Conservation (phyloP, 2,888 invertebrate species). For the Polylopha cassiicola region DNA sequence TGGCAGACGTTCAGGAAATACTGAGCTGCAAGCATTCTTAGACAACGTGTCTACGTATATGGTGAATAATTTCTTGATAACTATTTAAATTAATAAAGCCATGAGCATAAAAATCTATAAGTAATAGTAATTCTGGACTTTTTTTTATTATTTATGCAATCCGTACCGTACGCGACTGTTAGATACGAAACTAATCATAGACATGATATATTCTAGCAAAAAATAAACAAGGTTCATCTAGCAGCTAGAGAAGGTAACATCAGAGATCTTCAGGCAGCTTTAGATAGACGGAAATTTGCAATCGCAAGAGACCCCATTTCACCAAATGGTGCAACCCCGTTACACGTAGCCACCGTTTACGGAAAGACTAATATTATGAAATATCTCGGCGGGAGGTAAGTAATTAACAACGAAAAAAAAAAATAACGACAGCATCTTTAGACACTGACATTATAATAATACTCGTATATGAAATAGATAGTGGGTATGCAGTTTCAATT, state of each 20-base stretch:
- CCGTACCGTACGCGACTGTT: no score
- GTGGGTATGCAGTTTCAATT: no score
- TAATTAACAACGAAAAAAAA: neutral
- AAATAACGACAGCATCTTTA: no score
- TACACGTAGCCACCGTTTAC: conserved; percentile 91
- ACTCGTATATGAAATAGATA: no score
- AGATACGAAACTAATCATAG: neutral
- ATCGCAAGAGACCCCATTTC: conserved; percentile 90
- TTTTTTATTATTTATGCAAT: no score
- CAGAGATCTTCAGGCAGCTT: conserved; percentile 87
- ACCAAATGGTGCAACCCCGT: conserved; percentile 89
- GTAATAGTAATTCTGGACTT: no score
- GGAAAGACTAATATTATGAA: conserved; percentile 88
- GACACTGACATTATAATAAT: no score
- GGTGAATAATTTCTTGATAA: conserved; percentile 72
- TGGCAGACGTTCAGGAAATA: conserved; percentile 82
- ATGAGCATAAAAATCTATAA: no score
- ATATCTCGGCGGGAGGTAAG: conserved; percentile 75
- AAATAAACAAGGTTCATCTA: conserved; percentile 92
- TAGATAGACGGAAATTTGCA: conserved; percentile 94
- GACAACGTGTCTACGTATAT: conserved; percentile 92
- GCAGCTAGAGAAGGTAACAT: conserved; percentile 91
- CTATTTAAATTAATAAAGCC: no score
- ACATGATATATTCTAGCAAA: conserved; percentile 79
- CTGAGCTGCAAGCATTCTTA: conserved; percentile 90